These are phyloP conservation scores for Penaeus vannamei DNA, from an alignment of 1,140 invertebrate species.

Conservation along the genomic window DNA sequence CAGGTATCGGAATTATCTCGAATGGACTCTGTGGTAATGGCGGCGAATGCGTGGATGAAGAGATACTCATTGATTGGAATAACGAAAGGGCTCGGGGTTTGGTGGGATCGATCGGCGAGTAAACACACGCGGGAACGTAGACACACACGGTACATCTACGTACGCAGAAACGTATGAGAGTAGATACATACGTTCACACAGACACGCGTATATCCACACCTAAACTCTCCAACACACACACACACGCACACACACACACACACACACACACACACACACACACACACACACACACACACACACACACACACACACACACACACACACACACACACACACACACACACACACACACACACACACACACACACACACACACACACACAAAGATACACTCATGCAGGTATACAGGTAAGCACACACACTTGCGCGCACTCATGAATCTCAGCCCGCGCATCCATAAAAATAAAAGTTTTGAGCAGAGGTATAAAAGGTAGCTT, in stretches of 20 bases:
- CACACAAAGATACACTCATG: not conserved
- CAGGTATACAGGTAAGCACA: not conserved
- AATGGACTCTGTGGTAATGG: no score
- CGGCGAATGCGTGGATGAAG: no score
- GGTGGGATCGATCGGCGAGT: no score
- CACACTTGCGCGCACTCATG: not conserved
- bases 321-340: not conserved
- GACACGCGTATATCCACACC: not conserved
- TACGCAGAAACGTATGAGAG: not conserved
- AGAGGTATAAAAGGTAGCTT: no score
- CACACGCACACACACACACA: not conserved
- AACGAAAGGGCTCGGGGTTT: no score
- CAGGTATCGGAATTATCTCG: no score
- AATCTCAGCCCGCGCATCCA: no score
- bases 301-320: not conserved
- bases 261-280: not conserved
- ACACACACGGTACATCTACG: not conserved
- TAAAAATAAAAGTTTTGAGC: no score
- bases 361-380: not conserved
- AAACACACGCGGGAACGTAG: not conserved
- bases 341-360: not conserved
- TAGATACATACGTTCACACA: not conserved
- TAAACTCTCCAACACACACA: not conserved
- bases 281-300: no score
- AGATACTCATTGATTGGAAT: no score